Conservation (phyloP, 2,797 vertebrate species). For the Pipistrellus pipistrellus region DNA sequence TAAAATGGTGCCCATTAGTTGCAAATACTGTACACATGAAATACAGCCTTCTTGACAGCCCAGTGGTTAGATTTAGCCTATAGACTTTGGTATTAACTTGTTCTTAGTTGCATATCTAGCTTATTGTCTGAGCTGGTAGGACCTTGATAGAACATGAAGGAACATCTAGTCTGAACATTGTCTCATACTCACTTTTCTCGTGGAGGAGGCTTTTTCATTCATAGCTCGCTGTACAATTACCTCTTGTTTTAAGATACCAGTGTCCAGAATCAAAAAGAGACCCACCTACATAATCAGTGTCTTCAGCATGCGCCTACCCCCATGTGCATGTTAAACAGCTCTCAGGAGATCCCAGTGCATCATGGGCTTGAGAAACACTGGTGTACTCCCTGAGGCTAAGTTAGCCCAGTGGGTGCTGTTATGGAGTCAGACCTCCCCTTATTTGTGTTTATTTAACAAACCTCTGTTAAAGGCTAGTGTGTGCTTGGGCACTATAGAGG, state of each 20-base stretch:
- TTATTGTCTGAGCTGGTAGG: background rate
- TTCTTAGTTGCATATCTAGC: background rate
- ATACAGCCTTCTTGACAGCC: background rate
- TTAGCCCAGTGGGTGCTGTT: background rate
- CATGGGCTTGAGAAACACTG: background rate
- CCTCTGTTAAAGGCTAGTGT: background rate
- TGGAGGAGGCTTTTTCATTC: background rate
- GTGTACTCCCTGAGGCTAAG: background rate
- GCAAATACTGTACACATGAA: background rate
- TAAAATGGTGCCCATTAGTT: constrained; percentile 1
- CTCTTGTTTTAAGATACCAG: background rate
- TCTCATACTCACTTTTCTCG: too few relatives aligned
- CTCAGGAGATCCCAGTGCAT: background rate
- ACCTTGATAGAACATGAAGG: background rate
- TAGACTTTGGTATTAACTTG: background rate
- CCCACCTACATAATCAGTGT: background rate
- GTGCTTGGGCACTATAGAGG: background rate
- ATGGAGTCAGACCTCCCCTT: background rate
- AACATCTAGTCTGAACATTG: background rate
- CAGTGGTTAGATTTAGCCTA: background rate
- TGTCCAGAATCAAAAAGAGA: background rate
- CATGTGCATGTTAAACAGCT: background rate
- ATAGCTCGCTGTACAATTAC: background rate
- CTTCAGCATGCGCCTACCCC: accelerated
- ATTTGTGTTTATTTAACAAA: background rate